These are phyloP conservation scores for Aegithalos caudatus DNA, from an alignment of 2,113 vertebrate genomes.

Conservation along the genomic window DNA sequence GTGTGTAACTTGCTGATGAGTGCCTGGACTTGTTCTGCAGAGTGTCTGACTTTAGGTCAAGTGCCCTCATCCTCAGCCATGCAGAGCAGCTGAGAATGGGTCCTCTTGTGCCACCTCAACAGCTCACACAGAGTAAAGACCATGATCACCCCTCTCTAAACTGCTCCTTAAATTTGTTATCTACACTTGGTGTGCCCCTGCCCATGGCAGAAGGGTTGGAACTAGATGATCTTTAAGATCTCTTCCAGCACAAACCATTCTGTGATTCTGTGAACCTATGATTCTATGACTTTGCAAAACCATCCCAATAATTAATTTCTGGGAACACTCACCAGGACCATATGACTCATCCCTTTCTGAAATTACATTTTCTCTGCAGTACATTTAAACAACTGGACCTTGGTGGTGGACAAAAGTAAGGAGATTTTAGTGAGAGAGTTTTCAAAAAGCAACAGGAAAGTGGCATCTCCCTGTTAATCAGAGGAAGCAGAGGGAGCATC, in stretches of 20 bases:
- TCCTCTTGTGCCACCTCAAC: not conserved
- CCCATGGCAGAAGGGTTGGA: not conserved
- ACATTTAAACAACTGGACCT: not conserved
- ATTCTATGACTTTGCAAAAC: not conserved
- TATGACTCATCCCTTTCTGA: not conserved
- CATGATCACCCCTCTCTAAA: not conserved
- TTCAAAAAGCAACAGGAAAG: not conserved
- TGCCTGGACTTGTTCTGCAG: not conserved
- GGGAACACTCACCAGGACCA: not conserved
- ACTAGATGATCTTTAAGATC: not conserved
- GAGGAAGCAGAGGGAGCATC: not conserved
- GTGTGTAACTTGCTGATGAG: not conserved
- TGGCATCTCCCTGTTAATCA: not conserved
- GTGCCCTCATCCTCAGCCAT: not conserved
- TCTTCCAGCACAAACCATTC: not conserved
- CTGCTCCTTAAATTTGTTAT: not conserved
- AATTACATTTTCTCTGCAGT: not conserved
- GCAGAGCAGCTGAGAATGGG: not conserved
- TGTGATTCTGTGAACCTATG: not conserved
- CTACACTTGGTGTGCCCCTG: not conserved
- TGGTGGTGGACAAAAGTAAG: not conserved
- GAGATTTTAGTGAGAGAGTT: not conserved
- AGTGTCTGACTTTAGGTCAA: accelerated
- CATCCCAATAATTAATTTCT: not conserved
- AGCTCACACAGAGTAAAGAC: not conserved